Base-by-base conservation (phyloP, 2,888 invertebrate genomes). In the Scaptomyza cyrtandrae region DNA sequence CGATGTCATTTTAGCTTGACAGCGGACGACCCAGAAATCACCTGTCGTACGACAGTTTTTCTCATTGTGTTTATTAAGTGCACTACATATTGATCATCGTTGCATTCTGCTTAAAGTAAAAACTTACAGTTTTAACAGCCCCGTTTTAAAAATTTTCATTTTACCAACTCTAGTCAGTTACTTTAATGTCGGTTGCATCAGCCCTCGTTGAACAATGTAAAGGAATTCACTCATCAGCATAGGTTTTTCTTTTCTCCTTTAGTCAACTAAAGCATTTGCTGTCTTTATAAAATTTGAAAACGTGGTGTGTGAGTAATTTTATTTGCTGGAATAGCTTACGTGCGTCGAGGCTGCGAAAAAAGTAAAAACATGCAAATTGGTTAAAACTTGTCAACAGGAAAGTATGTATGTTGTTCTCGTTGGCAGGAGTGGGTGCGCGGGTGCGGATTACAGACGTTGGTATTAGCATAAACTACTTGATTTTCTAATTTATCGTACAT, bases 401-500 rank as follows among this genome's bases (percentile, higher is more conserved):
- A 66, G 16, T 41, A 41, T 41, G 62, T 44, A 56, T 66, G 68
- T 75, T 76, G 46, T 68, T 71, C 63, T 67, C 60, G 13, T n/a
- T 45, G 7, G 13, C 37, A 69, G 56, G 61, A 29, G 41, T 16
- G 61, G 45, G 43, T 52, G 46, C 53, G 45, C 31, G 57, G 50
- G 29, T 46, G 63, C 29, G 29, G 63, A 65, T 49, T 72, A 66
- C 57, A 61, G 72, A 71, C 69, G 79, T 64, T 64, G 72, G 70
- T 71, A 83, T 83, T 83, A 87, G 82, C 82, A 83, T 83, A 87
- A 87, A 87, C 74, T 74, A 80, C 82, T 85, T 87, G 83, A 83
- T 83, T 87, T 83, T 82, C 83, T 87, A 87, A 83, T 83, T 83
- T 87, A 87, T 83, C 82, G 80, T 80, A 74, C 82, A 87, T 83